Conservation (phyloP, 2,888 invertebrate genomes). For the Sabellastarte sp. region DNA sequence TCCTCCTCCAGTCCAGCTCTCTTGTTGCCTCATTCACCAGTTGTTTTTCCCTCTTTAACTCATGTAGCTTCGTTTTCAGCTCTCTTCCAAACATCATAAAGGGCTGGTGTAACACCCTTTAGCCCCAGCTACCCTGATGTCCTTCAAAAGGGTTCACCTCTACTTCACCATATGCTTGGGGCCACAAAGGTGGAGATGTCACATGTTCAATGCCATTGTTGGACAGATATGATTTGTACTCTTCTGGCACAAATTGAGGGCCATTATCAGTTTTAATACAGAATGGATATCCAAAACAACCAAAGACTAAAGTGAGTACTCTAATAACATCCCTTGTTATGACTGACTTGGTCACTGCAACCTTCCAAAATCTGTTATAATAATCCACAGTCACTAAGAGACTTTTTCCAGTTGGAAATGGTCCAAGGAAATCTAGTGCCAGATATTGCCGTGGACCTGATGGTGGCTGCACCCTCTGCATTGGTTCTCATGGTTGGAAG, state of each 20-base stretch:
- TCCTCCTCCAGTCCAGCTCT: background rate
- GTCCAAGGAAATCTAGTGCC: background rate
- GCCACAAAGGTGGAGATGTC: background rate
- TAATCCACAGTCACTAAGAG: background rate
- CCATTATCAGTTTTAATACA: background rate
- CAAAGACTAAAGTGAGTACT: no score
- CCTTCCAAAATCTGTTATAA: background rate
- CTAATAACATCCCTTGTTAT: background rate
- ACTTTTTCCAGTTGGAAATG: background rate
- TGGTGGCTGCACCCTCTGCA: background rate
- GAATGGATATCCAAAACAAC: background rate
- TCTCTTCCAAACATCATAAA: constrained; percentile 4
- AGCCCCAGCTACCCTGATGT: no score
- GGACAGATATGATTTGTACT: background rate
- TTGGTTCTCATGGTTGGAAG: background rate
- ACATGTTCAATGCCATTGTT: background rate
- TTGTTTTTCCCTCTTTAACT: background rate
- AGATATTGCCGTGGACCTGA: background rate
- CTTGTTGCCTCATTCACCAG: background rate
- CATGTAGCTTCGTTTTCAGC: background rate
- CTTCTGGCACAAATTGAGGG: background rate
- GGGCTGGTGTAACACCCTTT: constrained; percentile 2
- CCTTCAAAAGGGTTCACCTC: no score
- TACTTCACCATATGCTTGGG: background rate
- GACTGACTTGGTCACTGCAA: background rate